Evolutionary conservation across 2,888 invertebrate genomes (phyloP).

Genomic region (Drosophila cyrtoloma): DNA sequence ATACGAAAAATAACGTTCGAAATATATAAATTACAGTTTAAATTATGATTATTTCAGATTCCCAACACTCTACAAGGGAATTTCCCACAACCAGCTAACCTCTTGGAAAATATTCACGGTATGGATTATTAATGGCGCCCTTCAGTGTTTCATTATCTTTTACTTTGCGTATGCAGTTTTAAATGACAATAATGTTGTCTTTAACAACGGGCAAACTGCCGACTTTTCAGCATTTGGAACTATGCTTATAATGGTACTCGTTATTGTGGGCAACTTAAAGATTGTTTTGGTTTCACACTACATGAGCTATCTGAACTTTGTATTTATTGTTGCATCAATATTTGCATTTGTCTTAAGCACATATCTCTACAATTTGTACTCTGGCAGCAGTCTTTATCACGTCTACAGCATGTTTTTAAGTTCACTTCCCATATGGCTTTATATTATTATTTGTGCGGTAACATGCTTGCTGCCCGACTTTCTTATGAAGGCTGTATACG

Average conservation of each 20-base stretch:
- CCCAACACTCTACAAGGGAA: conserved; percentile 89
- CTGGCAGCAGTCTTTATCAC: conserved; percentile 86
- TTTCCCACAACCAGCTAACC: conserved; percentile 88
- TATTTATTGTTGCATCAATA: conserved; percentile 86
- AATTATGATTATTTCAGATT: conserved; percentile 84
- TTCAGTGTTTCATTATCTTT: conserved; percentile 88
- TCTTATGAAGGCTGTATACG: conserved; percentile 61
- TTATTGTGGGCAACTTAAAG: conserved; percentile 87
- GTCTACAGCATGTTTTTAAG: conserved; percentile 87
- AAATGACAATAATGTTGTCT: conserved; percentile 85
- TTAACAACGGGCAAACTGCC: conserved; percentile 85
- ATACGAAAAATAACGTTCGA: neutral
- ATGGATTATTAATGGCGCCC: conserved; percentile 87
- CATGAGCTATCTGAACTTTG: conserved; percentile 86
- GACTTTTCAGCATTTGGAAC: conserved; percentile 87
- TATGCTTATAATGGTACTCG: conserved; percentile 86
- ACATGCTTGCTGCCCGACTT: conserved; percentile 87
- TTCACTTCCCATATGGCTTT: conserved; percentile 87
- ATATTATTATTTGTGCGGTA: conserved; percentile 86
- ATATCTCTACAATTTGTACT: conserved; percentile 86
- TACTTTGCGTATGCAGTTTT: conserved; percentile 86
- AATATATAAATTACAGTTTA: neutral
- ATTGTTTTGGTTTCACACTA: conserved; percentile 87
- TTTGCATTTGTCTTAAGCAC: conserved; percentile 86
- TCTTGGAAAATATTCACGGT: conserved; percentile 87